phyloP scores from a whole-genome alignment of 2,113 vertebrate genomes.

The Hemibagrus wyckioides region DNA sequence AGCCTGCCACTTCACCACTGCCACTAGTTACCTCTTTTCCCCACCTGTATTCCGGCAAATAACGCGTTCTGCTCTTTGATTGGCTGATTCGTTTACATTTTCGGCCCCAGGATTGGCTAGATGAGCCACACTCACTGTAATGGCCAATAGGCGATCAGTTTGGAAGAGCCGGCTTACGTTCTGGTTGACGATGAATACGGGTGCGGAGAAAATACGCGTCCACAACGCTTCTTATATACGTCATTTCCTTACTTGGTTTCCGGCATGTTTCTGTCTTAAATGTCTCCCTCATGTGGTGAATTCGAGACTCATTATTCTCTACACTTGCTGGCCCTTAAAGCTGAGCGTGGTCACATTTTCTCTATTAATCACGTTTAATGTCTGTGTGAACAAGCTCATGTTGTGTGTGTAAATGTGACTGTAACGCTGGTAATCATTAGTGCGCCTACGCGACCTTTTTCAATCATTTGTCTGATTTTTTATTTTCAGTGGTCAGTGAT shows the following conservation, averaged over 20 bases:
- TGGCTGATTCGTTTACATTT: not conserved
- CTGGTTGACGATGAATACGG: not conserved
- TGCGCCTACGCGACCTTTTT: not conserved
- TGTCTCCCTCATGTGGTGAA: slow-evolving; percentile 50
- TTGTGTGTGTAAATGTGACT: not conserved
- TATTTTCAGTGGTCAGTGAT: not conserved
- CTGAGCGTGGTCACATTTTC: not conserved
- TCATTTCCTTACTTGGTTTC: slow-evolving; percentile 73
- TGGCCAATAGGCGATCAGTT: not conserved
- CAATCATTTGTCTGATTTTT: not conserved
- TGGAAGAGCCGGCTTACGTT: not conserved
- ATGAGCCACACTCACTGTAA: not conserved
- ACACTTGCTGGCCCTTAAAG: not conserved
- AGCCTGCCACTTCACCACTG: not conserved
- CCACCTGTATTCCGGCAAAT: not conserved
- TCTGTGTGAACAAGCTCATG: not conserved
- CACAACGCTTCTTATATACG: slow-evolving; percentile 44
- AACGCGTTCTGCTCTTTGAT: not conserved
- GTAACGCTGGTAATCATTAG: no score
- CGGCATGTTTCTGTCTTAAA: not conserved
- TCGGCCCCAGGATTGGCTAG: not conserved
- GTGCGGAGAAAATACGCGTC: not conserved
- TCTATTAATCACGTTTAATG: not conserved
- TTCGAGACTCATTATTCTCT: not conserved
- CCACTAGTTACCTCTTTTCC: not conserved